Base-by-base conservation (phyloP, 2,888 invertebrate genomes). In the Dioctria linearis region DNA sequence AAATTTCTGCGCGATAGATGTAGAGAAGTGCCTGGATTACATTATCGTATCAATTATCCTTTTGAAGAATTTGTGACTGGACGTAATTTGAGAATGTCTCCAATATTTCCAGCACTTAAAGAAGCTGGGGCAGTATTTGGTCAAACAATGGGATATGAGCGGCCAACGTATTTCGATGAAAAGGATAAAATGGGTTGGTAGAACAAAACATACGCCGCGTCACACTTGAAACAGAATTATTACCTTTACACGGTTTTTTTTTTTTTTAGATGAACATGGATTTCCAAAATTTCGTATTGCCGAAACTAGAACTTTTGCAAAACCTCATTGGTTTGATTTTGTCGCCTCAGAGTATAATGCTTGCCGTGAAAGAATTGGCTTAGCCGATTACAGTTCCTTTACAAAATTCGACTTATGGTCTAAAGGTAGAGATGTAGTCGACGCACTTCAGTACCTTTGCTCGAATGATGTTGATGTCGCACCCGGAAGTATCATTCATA, bases 101-200 rank as follows among this genome's bases (percentile, higher is more conserved):
- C 98, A 0, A 95, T 99, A 83, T 98, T 97, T 90, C 96, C 98
- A 0, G 95, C 96, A 81, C 90, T 98, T 13, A 92, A 95, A 83
- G 96, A 96, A 86, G 95, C 95, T 8, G 98, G 98, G 0, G 99
- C 97, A 0, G 95, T 97, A 5, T 99, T 99, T 87, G 97, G 97
- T 0, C 98, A 98, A 88, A 96, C 96, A 43, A 98, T 98, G 97
- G 98, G 98, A 0, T 99, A 98, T 87, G 99, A 99, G 88, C 90
- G 98, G 82, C 98, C 98, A 0, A 93, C 95, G 51, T 98, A 96
- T 93, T 99, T 98, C 87, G 94, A 96, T 85, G 89, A 90, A 42
- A 87, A 89, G 11, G 88, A 90, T 78, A 88, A 89, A 80, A 86
- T 87, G 78, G 90, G 90, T 91, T 83, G 83, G 84, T 25, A 3